phyloP scores from a whole-genome alignment of 1,140 invertebrate species.

The Ephestia elutella region DNA sequence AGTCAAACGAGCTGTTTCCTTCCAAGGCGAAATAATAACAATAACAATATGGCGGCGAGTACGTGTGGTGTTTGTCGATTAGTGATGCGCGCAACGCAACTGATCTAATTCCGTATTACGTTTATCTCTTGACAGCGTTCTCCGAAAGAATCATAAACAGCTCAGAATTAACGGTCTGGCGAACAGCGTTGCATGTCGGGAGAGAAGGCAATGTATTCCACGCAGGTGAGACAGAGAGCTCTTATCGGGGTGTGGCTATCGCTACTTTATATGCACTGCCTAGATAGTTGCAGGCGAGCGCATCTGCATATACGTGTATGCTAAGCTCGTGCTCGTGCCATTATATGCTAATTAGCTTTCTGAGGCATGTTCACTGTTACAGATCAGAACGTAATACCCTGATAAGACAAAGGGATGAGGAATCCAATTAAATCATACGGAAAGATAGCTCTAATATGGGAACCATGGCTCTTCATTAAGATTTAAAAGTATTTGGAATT shows the following conservation, averaged over 20 bases:
- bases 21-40: slow-evolving; percentile 58
- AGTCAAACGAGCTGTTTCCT: slow-evolving; percentile 60
- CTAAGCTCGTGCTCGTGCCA: slow-evolving; percentile 40
- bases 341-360: slow-evolving; percentile 58
- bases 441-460: not conserved
- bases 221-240: slow-evolving; percentile 38
- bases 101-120: slow-evolving; percentile 31
- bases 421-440: not conserved
- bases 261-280: slow-evolving; percentile 58
- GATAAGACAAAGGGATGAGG: slow-evolving; percentile 10
- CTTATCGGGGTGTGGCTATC: slow-evolving; percentile 67
- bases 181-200: slow-evolving; percentile 26
- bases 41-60: slow-evolving; percentile 56
- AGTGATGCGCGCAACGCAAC: slow-evolving; percentile 31
- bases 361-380: slow-evolving; percentile 34
- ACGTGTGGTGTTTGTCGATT: slow-evolving; percentile 30
- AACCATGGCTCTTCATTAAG: too few relatives aligned
- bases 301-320: slow-evolving; percentile 36
- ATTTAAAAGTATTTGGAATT: too few relatives aligned
- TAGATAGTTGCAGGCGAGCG: slow-evolving; percentile 53
- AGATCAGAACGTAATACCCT: slow-evolving; percentile 30
- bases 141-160: slow-evolving; percentile 32
- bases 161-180: slow-evolving; percentile 42
- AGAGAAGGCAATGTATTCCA: slow-evolving; percentile 32
- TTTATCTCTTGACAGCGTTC: slow-evolving; percentile 14